Evolutionary conservation across 2,113 vertebrate species (phyloP).

Genomic region (Rafetus swinhoei): DNA sequence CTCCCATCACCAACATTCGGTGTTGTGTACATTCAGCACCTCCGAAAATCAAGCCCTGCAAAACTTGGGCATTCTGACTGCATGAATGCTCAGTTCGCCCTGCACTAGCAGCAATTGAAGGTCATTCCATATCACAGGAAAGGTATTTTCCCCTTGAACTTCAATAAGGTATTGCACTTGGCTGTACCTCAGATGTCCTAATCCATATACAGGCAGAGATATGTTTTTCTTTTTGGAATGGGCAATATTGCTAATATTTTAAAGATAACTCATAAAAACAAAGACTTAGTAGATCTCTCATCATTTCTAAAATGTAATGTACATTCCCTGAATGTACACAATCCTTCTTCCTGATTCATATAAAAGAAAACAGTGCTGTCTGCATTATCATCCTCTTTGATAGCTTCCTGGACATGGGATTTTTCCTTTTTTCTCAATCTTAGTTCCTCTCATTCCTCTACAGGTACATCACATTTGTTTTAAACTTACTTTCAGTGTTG

Average conservation of each 20-base stretch:
- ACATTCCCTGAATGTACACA: neutral
- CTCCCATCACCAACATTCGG: neutral
- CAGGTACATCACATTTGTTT: neutral
- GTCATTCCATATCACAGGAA: neutral
- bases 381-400: neutral
- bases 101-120: neutral
- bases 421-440: neutral
- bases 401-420: neutral
- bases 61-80: neutral
- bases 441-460: neutral
- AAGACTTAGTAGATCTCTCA: neutral
- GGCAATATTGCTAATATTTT: neutral
- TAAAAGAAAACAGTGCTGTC: neutral
- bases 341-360: neutral
- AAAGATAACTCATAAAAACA: neutral
- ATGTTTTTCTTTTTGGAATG: neutral
- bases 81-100: neutral
- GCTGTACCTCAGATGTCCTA: neutral
- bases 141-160: neutral
- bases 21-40: neutral
- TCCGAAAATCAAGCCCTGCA: neutral
- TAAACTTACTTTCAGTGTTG: neutral
- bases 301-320: neutral
- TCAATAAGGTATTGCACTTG: neutral
- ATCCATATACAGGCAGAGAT: neutral